These are phyloP conservation scores for Catharus ustulatus DNA, from an alignment of 2,797 vertebrate species.

Conservation along the genomic window DNA sequence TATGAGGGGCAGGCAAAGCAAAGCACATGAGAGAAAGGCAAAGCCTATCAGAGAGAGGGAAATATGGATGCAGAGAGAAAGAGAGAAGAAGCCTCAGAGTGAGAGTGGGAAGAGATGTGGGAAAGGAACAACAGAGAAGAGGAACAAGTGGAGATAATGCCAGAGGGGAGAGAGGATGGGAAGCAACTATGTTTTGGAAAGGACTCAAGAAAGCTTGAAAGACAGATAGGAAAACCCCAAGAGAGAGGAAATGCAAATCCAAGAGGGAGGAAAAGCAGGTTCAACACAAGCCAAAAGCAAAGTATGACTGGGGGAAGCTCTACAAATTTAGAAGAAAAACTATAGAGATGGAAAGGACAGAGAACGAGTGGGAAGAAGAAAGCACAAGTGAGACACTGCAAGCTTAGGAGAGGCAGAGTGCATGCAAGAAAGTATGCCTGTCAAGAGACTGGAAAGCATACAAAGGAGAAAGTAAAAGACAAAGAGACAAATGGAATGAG, in stretches of 20 bases:
- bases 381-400: neutral
- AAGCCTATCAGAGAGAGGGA: neutral
- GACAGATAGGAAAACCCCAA: neutral
- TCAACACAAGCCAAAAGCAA: neutral
- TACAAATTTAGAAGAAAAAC: neutral
- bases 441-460: neutral
- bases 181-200: neutral
- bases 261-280: neutral
- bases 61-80: neutral
- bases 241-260: neutral
- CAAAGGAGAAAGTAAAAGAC: neutral
- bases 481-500: neutral
- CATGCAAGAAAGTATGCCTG: neutral
- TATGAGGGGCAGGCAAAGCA: neutral
- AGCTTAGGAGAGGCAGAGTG: neutral
- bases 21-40: neutral
- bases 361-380: neutral
- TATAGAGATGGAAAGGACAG: neutral
- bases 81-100: neutral
- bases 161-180: neutral
- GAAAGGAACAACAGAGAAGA: neutral
- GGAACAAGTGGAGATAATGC: neutral
- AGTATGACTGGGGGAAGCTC: neutral
- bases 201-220: neutral
- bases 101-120: neutral